Base-by-base conservation (phyloP, 2,797 vertebrate genomes). In the Characodon lateralis region DNA sequence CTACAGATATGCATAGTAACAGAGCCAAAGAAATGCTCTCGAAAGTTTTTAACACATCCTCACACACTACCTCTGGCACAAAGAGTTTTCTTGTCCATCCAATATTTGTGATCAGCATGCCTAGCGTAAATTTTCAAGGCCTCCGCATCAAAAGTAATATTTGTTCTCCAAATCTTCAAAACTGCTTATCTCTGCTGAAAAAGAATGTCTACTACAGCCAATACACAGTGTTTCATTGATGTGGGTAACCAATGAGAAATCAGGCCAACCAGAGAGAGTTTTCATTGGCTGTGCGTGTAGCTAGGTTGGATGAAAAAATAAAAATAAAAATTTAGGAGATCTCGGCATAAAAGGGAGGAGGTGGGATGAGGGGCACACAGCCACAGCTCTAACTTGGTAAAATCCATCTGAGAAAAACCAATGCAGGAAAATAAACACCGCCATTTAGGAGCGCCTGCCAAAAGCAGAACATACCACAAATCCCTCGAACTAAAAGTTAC, bases 191-290 rank as follows among this genome's bases (percentile, higher is more conserved):
- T 91, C 88, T 89, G 89, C 88, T 69, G 77, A 89, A 91, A 73
- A 48, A 87, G 73, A 87, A 84, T 77, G 79, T 79, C 76, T 85
- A 89, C 87, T 87, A 85, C 85, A 76, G 4, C 92, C 92, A 93
- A 92, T 93, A 20, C 75, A 0, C 70, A 78, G 8, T 0, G 46
- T 85, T 74, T 76, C 89, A 92, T 93, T 94, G 91, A 94, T 91
- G 90, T 90, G 79, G 61, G 22, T 3, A 80, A 16, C 94, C 91
- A 94, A 93, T 94, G 73, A 88, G 90, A 95, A 94, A 94, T 71
- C 89, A 92, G 94, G 92, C 89, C 93, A 95, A 87, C 58, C 63
- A 28, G 41, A 12, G 72, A 65, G 85, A 82, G 83, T 89, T 90
- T 72, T 66, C 76, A 94, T 93, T 93, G 89, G 93, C 55, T 56